Evolutionary conservation across 2,113 vertebrate genomes (phyloP), one percentile per base, ranked within the genome.

Genomic region (Caranx ignobilis): DNA sequence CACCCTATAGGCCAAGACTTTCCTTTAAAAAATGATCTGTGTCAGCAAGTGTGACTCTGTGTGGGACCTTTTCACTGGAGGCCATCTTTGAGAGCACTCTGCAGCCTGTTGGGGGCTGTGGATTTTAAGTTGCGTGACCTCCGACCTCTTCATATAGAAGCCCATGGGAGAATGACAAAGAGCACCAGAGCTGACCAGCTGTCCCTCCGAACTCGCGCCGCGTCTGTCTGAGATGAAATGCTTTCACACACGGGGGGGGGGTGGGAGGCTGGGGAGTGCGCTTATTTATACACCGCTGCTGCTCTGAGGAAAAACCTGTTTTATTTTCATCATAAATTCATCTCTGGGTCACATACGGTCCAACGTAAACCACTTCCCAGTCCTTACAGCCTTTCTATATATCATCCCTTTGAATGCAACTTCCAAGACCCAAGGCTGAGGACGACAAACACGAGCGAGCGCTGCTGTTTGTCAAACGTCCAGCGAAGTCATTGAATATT

Each of bases 171-270:
- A 79, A 62, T 54, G 75, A 86, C 63, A 77, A 72, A 84, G 67
- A 78, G 68, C 32, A 18, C 2, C 26, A 26, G 26, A 26, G 75
- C 55, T 3, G 65, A 71, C 75, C 93, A 94, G 85, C 78, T 92
- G 91, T 82, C 75, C 71, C 65, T 63, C 4, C 0, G 74, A 79
- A 35, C 15, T 32, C 18, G 48, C 71, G 71, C 50, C 10, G 31
- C 52, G 34, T 72, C 74, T 71, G 59, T 80, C 60, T 75, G 47
- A 55, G 71, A 81, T 0, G 5, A 35, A 35, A 45, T 34, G 11
- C 26, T 48, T 67, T 75, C 72, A 48, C 21, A 35, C 26, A 26
- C 26, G 26, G 26, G 26, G 26, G 26, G 26, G 26, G 26, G 26
- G 26, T 26, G 26, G 26, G 34, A 18, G 31, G 57, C 64, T 9